Percentiles rank a stretch among this genome's conserved stretches.
Conservation (phyloP, 2,113 vertebrate species). For the Herpailurus yagouaroundi region DNA sequence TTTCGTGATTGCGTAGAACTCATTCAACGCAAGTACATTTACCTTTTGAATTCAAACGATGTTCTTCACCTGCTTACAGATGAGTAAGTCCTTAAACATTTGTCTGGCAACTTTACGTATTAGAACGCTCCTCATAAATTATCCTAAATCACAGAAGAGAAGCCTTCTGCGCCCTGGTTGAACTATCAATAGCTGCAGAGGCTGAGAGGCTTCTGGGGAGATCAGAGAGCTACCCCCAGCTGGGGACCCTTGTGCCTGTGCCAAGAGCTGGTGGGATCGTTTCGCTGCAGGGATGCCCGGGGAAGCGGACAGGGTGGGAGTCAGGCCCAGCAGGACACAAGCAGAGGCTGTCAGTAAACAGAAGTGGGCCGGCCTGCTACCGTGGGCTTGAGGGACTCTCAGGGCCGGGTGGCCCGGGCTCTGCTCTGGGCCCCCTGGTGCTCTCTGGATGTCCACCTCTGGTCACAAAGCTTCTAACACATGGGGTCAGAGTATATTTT, state of each 20-base stretch:
- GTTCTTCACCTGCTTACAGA: slow-evolving; percentile 29
- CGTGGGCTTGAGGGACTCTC: not conserved
- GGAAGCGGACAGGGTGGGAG: not conserved
- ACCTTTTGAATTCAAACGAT: slow-evolving; percentile 25
- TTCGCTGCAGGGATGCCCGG: not conserved
- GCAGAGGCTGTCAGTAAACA: not conserved
- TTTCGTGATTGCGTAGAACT: not conserved
- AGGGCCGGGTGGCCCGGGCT: not conserved
- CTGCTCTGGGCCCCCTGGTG: not conserved
- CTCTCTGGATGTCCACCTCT: not conserved
- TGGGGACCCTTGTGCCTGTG: rapidly evolving
- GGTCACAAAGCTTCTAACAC: not conserved
- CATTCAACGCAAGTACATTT: not conserved
- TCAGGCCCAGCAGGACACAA: not conserved
- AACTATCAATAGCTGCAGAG: not conserved
- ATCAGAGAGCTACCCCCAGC: not conserved
- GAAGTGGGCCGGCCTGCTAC: not conserved
- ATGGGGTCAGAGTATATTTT: not conserved
- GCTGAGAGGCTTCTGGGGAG: no score
- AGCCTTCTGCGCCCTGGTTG: not conserved
- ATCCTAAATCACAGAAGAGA: slow-evolving; percentile 15
- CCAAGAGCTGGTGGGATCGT: not conserved
- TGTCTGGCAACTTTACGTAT: not conserved
- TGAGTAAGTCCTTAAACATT: slow-evolving; percentile 30
- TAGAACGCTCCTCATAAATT: not conserved